Base-by-base conservation (phyloP, 2,113 vertebrate species). In the Origma solitaria region DNA sequence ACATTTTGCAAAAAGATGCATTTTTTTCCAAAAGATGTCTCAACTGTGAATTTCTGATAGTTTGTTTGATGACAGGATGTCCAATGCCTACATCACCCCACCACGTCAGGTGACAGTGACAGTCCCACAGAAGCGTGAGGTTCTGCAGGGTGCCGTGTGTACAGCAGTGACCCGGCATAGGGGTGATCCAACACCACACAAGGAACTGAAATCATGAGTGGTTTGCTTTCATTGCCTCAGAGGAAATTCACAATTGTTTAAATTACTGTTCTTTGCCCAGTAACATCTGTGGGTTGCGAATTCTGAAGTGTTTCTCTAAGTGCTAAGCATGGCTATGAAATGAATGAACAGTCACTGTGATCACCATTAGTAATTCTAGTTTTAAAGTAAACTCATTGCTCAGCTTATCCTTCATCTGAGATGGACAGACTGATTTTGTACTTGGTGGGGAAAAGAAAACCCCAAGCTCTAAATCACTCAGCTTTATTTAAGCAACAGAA, bases 21-120 rank as follows among this genome's bases (percentile, higher is more conserved):
- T 23, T 38, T 60, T 45, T 73, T 70, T 13, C 8, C 3, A 28
- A 37, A 95, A 84, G 7, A 11, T 0, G 4, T 10, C 56, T 71
- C 13, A 49, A 28, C 44, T 3, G 18, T 23, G 86, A 70, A 3
- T 11, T 35, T 28, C 49, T 45, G 11, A 11, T 7, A 6, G 30
- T 70, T 19, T 13, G 30, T 35, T 38, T 50, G 35, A 33, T 35
- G n/a, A 33, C 40, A 85, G 66, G 24, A 53, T 37, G 27, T 2
- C 25, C 45, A 33, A 4, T 4, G 57, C 33, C 60, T 38, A 6
- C 68, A 38, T 12, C 37, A 56, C 7, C 24, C 66, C 44, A 13
- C 1, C 6, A 44, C 37, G 49, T 10, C 64, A 85, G 27, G 58
- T 30, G n/a, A 37, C 1, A 21, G 2, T 0, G 53, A 25, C 1